Evolutionary conservation across 1,140 invertebrate species (phyloP), one percentile per base, ranked within the genome.

Genomic region (Periplaneta americana): DNA sequence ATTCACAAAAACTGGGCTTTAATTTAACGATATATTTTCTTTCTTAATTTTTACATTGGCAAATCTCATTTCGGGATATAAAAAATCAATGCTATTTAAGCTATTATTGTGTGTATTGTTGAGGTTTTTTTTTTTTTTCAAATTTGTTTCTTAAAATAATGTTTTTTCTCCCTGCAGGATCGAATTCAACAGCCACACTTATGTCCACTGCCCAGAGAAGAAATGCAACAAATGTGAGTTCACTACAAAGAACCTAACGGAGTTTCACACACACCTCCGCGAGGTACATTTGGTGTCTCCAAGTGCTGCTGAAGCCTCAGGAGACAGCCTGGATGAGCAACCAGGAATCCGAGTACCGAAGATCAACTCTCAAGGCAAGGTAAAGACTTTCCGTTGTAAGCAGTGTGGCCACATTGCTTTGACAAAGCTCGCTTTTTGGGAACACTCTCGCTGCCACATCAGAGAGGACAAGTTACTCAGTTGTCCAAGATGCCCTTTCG

Each of bases 401-500:
- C 95, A 98, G 76, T 99, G 98, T 86, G 92, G 93, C 28, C 95
- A 94, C 84, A 91, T 95, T 0, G 93, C 96, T 0, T 92, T 94
- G 2, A 98, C 96, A 0, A 99, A 99, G 89, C 88, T 94, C 2
- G 96, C 96, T 74, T 98, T 97, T 84, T 99, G 98, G 98, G 92
- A 94, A 17, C 99, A 99, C 88, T 92, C 92, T n/a, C 92, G 93
- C 74, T 89, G 89, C 10, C 99, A 99, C 88, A 99, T 99, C 82
- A 97, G 97, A 84, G 92, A 93, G 0, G 98, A 99, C 82, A 98
- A 98, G 86, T 90, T 98, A 81, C 89, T 99, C 2, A 93, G 93
- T 36, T 99, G 99, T 85, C 93, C 95, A 0, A 93, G 95, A 84
- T 99, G 99, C 87, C 95, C 96, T 0, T 99, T 99, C 87, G 97